Base-by-base conservation (phyloP, 2,888 invertebrate species). In the Terebella lapidaria region DNA sequence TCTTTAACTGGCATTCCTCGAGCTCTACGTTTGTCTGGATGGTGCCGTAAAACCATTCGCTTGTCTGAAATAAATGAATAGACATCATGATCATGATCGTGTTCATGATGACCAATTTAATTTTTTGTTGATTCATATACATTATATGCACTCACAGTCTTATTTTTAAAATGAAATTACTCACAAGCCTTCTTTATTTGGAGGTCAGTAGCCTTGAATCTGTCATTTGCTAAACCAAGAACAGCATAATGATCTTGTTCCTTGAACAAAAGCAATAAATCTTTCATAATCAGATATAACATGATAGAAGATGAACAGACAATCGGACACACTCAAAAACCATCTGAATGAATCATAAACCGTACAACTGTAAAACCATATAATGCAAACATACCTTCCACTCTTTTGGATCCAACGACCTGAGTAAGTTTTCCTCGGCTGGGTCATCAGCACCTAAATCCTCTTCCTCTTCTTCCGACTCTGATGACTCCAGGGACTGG, bases 161-260 rank as follows among this genome's bases (percentile, higher is more conserved):
- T 1, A 10, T 25, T 1, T n/a, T n/a, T 18, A 18, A n/a, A 29
- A 29, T 5, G 25, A 29, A 5, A 15, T 25, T 28, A 83, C 85
- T 90, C 86, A 86, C 95, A 97, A 26, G 95, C 94, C 74, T 89
- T 88, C 80, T 94, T 93, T 65, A 99, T 93, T 72, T 95, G 90
- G 62, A 94, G 92, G 70, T 94, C 92, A 0, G 90, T 88, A 0
- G 97, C 95, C 79, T 87, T 87, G 79, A 87, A 87, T 61, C 99
- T 86, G 56, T 89, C 81, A 64, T 88, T 87, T 71, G 87, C 88
- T 72, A 99, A 85, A 56, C 99, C 97, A 63, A 99, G 83, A 20
- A 99, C 94, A 42, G 89, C 90, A 81, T 97, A 97, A 81, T 97
- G 97, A 81, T 97, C 97, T 83, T 97, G 96, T 72, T 91, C 88